Evolutionary conservation across 2,797 vertebrate species (phyloP), one percentile per base, ranked within the genome.

Genomic region (Gymnodraco acuticeps): DNA sequence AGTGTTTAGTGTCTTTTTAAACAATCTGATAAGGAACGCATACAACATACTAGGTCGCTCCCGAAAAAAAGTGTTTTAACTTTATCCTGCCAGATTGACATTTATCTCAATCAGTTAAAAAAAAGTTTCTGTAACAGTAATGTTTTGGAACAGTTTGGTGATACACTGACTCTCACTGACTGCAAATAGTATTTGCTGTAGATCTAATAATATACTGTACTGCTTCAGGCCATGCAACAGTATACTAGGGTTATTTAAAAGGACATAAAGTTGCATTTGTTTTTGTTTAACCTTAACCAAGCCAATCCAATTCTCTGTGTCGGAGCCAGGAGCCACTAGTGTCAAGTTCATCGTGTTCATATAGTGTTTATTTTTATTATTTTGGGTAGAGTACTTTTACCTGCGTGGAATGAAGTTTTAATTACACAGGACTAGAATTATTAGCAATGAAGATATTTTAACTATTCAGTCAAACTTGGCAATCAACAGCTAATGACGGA

Each of bases 311-410:
- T 46, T 1, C 5, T 9, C 12, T 5, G 2, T 9, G 3, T 31
- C 14, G 72, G 7, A 33, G 3, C 3, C 16, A 14, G 20, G 8
- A 50, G 67, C 43, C 68, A 5, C 19, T 42, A n/a, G 48, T 38
- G 17, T 68, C 65, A 3, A 43, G 17, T 10, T 50, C 46, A 78
- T 65, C 52, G 3, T 76, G 84, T 85, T 82, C 27, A 19, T 60
- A 73, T 11, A 38, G 83, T 83, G 4, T 61, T 61, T n/a, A 77
- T 42, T 59, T 72, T 72, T 63, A 33, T 46, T 27, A 5, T 33
- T 59, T 58, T 64, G 84, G 90, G 87, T 83, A 87, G 75, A 79
- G 87, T 23, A 38, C 54, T 17, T 71, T 76, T 46, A 33, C 60
- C 5, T 58, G 11, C 48, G 59, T 76, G 85, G 84, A 86, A 89